Conservation (phyloP, 2,888 invertebrate species). For the Onthophagus sagittarius region DNA sequence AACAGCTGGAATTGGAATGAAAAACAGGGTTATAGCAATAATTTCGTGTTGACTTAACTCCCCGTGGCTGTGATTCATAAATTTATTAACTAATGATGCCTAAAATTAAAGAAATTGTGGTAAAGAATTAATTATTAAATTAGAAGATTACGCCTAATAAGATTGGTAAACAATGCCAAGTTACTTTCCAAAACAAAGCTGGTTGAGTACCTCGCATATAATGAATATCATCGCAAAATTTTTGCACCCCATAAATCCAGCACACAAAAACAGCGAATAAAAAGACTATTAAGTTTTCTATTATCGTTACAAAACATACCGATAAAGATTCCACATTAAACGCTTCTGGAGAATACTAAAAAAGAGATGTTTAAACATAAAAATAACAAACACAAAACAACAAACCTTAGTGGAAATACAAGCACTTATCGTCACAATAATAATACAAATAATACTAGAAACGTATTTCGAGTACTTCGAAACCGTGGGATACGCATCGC, state of each 20-base stretch:
- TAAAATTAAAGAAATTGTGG: background rate
- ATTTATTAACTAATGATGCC: background rate
- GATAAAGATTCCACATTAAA: background rate
- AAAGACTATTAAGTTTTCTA: constrained; percentile 19
- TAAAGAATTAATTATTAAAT: background rate
- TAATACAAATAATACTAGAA: constrained; percentile 14
- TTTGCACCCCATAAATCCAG: constrained; percentile 33
- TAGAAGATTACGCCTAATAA: constrained; percentile 7
- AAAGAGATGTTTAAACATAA: background rate
- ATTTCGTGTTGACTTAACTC: background rate
- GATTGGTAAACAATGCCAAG: constrained; percentile 29
- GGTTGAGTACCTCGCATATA: constrained; percentile 32
- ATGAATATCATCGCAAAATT: constrained; percentile 33
- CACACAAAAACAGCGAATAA: constrained; percentile 22
- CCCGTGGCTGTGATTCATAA: no score
- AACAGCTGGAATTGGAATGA: constrained; percentile 4
- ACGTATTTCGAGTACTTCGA: constrained; percentile 21
- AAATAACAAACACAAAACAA: background rate
- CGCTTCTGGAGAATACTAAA: constrained; percentile 13
- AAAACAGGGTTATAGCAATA: background rate
- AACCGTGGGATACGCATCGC: constrained; percentile 19
- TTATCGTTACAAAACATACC: background rate
- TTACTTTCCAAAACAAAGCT: constrained; percentile 31
- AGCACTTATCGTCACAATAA: constrained; percentile 6
- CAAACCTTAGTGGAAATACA: constrained; percentile 21